Base-by-base conservation (phyloP, 2,888 invertebrate genomes). In the Harpalus rufipes region DNA sequence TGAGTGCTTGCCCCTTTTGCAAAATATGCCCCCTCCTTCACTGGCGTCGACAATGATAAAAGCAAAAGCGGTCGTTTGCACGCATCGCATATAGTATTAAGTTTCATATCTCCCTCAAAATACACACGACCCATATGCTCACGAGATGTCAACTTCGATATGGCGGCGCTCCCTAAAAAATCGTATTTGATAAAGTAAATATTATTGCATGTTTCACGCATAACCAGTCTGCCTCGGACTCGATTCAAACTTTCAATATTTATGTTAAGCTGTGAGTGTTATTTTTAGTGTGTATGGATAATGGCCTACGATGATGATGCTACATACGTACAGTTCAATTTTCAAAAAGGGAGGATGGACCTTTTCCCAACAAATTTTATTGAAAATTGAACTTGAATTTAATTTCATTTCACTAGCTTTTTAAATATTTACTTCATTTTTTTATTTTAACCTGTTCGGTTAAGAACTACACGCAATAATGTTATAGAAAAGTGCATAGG, bases 101-200 rank as follows among this genome's bases (percentile, higher is more conserved):
- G 58, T 78, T 78, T 78, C 78, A 78, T 78, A 78, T 78, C 78
- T 78, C 78, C 78, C 78, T 78, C 56, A 78, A 78, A 74, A 58
- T 78, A 78, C 58, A 58, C 78, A 78, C 78, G 58, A 32, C 78
- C 78, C 78, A 78, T 78, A 78, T 78, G 78, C 25, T 78, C 58
- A 58, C 21, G 51, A 78, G 78, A 78, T 58, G 78, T 78, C 58
- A 78, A 78, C 56, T 58, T 25, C 78, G 58, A 78, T 78, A 78
- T 58, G 41, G 56, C 0, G 76, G 18, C 56, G 78, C 78, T 58
- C 78, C 78, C 78, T 65, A 81, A 81, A 81, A 78, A 81, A 61
- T 81, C 44, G 81, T 81, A 81, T 81, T 81, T 81, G 81, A 81
- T 81, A 81, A 81, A 63, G 81, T 81, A 81, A 81, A 81, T 81